Percentiles rank a stretch among this genome's conserved stretches.
Evolutionary conservation across 2,888 invertebrate species (phyloP).

Genomic region (Merodon equestris): DNA sequence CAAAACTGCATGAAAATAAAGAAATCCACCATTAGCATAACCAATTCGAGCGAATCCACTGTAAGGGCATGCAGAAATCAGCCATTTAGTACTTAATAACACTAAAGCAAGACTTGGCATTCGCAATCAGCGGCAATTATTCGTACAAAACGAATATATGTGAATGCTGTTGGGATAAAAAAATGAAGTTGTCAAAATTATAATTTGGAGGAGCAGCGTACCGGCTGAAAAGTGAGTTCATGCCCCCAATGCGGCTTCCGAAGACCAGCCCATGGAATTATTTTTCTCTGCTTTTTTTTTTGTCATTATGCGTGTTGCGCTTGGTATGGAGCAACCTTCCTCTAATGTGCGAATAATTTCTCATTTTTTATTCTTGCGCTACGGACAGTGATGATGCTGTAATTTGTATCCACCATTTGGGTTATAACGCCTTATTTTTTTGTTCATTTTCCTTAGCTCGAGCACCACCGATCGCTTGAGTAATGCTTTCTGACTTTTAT

Average conservation of each 20-base stretch:
- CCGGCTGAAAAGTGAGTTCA: slow-evolving; percentile 50
- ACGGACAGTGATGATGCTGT: slow-evolving; percentile 13
- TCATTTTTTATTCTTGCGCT: slow-evolving; percentile 57
- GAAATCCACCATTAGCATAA: slow-evolving; percentile 38
- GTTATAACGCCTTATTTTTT: slow-evolving; percentile 16
- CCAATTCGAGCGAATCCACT: slow-evolving; percentile 52
- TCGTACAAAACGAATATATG: slow-evolving; percentile 6
- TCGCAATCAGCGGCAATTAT: slow-evolving; percentile 66
- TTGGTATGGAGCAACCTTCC: slow-evolving; percentile 37
- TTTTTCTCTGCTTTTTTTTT: background rate
- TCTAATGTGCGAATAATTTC: slow-evolving; percentile 68
- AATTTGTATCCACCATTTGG: slow-evolving; percentile 58
- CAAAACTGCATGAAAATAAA: slow-evolving; percentile 7
- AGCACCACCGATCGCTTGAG: too few relatives aligned
- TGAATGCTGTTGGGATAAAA: slow-evolving; percentile 52
- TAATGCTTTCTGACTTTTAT: slow-evolving; percentile 66
- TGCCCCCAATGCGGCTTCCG: slow-evolving; percentile 41
- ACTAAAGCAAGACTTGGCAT: slow-evolving; percentile 28
- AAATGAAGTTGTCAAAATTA: slow-evolving; percentile 77
- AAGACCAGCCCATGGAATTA: slow-evolving; percentile 15
- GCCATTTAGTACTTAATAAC: slow-evolving; percentile 62
- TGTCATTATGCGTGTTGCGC: background rate
- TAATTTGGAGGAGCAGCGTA: slow-evolving; percentile 72
- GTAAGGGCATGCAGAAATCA: slow-evolving; percentile 60
- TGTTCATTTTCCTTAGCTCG: slow-evolving; percentile 16